Conservation (phyloP, 2,797 vertebrate species). For the Xenopus petersii region DNA sequence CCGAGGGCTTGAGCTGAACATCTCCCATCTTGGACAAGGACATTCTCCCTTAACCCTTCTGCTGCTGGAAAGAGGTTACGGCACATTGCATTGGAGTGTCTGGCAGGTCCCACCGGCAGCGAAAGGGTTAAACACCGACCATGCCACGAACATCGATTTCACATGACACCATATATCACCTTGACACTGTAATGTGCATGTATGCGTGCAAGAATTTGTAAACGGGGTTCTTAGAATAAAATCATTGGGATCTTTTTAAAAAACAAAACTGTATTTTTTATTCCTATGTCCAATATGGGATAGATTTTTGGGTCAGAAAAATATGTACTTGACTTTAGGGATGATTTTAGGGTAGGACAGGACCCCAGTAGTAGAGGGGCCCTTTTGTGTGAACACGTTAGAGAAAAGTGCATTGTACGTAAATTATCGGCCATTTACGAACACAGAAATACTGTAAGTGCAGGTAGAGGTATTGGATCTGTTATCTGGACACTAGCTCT, state of each 20-base stretch:
- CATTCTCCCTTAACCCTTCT: constrained; percentile 23
- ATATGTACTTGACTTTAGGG: no score
- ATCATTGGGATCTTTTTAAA: constrained; percentile 16
- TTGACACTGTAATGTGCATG: constrained; percentile 43
- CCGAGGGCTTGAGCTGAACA: constrained; percentile 75
- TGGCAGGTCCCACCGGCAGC: constrained; percentile 27
- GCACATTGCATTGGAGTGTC: constrained; percentile 24
- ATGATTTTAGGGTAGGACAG: no score
- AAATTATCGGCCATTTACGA: no score
- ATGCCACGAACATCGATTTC: constrained; percentile 26
- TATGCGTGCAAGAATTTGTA: constrained; percentile 27
- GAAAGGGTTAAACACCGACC: constrained; percentile 29
- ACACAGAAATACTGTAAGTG: no score
- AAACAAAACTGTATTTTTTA: constrained; percentile 17
- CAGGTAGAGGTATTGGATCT: no score
- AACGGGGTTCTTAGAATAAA: constrained; percentile 20
- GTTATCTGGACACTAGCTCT: no score
- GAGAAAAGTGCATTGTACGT: no score
- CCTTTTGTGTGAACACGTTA: no score
- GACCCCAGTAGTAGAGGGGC: no score
- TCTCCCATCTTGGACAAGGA: not conserved
- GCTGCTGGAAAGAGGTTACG: constrained; percentile 27
- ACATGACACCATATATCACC: constrained; percentile 28
- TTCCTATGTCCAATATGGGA: not conserved
- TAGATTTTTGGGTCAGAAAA: no score